These are phyloP conservation scores for Dryomyza anilis DNA, from an alignment of 2,888 invertebrate genomes.

Conservation along the genomic window DNA sequence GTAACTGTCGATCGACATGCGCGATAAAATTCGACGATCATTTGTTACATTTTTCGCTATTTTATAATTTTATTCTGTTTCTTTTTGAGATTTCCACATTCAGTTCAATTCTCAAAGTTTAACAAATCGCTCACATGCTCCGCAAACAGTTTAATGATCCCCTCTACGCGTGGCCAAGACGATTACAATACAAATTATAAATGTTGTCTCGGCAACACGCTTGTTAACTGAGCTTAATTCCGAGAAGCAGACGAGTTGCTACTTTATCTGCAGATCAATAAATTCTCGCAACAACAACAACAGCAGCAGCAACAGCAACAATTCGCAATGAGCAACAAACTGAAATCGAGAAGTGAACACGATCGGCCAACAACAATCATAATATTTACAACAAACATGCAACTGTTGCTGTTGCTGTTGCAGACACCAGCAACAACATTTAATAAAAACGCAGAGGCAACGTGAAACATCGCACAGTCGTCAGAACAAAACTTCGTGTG, in stretches of 20 bases:
- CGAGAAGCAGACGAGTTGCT: constrained; percentile 10
- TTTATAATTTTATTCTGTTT: too few relatives aligned
- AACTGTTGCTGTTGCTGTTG: neutral
- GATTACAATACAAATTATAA: constrained; percentile 26
- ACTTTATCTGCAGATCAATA: constrained; percentile 22
- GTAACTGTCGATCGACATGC: constrained; percentile 28
- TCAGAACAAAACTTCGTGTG: constrained; percentile 16
- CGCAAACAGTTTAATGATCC: too few relatives aligned
- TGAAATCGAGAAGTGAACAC: neutral
- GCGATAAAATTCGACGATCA: constrained; percentile 30
- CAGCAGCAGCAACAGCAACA: neutral
- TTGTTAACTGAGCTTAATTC: constrained; percentile 26
- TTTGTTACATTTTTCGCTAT: too few relatives aligned
- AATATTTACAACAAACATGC: constrained; percentile 21
- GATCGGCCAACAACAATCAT: constrained; percentile 7
- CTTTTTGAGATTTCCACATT: too few relatives aligned
- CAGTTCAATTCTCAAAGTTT: too few relatives aligned
- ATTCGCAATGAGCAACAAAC: neutral
- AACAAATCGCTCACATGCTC: too few relatives aligned
- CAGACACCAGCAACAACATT: neutral
- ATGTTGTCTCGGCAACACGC: constrained; percentile 17
- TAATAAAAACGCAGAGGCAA: neutral
- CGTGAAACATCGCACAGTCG: constrained; percentile 4
- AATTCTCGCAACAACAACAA: constrained; percentile 19
- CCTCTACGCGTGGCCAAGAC: neutral